Percentiles rank a stretch among this genome's conserved stretches.
Conservation (phyloP, 2,113 vertebrate species). For the Hippoglossus stenolepis region DNA sequence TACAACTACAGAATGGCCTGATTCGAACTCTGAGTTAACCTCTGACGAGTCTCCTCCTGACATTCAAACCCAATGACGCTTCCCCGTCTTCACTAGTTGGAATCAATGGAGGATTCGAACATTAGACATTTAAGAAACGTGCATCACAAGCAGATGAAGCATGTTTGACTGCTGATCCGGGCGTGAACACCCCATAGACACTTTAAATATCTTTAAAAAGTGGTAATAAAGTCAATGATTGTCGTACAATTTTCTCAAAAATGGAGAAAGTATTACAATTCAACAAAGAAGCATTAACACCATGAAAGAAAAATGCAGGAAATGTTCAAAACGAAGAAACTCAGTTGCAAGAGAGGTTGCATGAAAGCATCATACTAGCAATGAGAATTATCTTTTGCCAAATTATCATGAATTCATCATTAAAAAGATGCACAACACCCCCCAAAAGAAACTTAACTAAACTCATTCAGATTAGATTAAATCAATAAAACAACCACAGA, state of each 20-base stretch:
- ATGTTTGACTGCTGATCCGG: neutral
- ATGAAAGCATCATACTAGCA: neutral
- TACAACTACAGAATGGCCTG: constrained; percentile 64
- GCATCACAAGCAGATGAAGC: neutral
- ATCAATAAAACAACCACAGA: too few species aligned
- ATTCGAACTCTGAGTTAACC: constrained; percentile 62
- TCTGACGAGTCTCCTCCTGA: constrained; percentile 4
- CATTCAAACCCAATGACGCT: neutral
- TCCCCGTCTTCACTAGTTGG: neutral
- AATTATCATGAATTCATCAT: neutral
- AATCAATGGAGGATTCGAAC: neutral
- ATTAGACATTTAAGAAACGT: neutral
- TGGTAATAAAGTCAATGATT: too few species aligned
- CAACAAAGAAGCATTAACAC: neutral
- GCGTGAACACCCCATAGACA: too few species aligned
- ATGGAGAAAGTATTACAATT: too few species aligned
- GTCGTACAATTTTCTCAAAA: too few species aligned
- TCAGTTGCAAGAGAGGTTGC: neutral
- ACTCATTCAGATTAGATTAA: too few species aligned
- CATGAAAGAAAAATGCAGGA: neutral
- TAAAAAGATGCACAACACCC: neutral
- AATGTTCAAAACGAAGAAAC: neutral
- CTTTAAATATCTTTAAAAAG: too few species aligned
- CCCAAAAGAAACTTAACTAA: neutral
- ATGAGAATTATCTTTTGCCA: neutral